phyloP scores from a whole-genome alignment of 1,140 invertebrate species.

The Platyura marginata region DNA sequence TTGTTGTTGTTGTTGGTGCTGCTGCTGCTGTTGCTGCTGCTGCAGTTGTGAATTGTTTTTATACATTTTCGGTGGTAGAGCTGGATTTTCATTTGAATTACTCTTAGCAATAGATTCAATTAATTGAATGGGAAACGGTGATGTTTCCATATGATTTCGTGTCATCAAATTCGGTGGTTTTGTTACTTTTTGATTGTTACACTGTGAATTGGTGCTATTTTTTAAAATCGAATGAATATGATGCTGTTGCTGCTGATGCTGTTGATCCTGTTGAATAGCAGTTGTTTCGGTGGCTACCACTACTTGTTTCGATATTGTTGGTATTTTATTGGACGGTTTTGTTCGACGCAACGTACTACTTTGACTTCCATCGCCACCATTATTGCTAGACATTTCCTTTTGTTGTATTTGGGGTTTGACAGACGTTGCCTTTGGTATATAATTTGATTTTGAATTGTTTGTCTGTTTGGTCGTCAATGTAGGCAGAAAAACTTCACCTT shows the following conservation, averaged over 20 bases:
- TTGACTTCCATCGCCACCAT: neutral
- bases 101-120: neutral
- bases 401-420: no score
- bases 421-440: neutral
- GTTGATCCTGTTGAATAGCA: neutral
- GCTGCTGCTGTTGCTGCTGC: constrained; percentile 4
- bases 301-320: neutral
- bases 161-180: no score
- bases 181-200: no score
- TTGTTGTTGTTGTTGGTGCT: constrained; percentile 3
- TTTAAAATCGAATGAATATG: constrained; percentile 3
- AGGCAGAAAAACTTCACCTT: constrained; percentile 12
- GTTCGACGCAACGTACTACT: neutral
- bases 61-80: constrained; percentile 25
- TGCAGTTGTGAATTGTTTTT: constrained; percentile 10
- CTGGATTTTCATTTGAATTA: constrained; percentile 12
- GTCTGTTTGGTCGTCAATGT: constrained; percentile 6
- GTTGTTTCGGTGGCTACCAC: neutral
- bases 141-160: no score
- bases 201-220: neutral
- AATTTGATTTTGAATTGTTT: neutral
- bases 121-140: constrained; percentile 1
- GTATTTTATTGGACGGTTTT: neutral
- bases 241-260: neutral
- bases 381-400: no score